Evolutionary conservation across 2,797 vertebrate species (phyloP).

Genomic region (Thamnophis elegans): DNA sequence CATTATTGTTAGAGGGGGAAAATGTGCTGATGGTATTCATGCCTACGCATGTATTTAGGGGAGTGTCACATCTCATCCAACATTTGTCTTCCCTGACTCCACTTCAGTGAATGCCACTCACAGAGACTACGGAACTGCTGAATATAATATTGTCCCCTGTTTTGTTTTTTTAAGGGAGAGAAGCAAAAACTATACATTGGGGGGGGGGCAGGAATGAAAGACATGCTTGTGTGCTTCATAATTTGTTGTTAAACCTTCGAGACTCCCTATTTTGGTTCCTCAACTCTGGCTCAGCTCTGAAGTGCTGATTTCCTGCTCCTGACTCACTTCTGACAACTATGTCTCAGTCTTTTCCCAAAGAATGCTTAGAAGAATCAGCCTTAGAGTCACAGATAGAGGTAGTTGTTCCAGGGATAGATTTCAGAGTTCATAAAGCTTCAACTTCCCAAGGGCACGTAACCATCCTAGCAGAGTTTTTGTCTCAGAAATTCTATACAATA

Average conservation of each 20-base stretch:
- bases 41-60: neutral
- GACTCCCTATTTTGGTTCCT: neutral
- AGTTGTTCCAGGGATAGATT: neutral
- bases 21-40: neutral
- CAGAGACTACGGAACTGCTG: neutral
- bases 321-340: neutral
- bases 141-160: neutral
- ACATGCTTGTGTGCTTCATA: slow-evolving; percentile 3
- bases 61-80: neutral
- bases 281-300: neutral
- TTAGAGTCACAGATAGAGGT: neutral
- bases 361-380: neutral
- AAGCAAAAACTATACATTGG: neutral
- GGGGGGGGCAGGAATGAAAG: neutral
- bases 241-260: neutral
- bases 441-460: neutral
- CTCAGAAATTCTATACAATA: neutral
- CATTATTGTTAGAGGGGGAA: neutral
- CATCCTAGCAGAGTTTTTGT: neutral
- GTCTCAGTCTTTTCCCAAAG: neutral
- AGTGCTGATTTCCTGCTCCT: neutral
- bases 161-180: neutral
- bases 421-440: neutral
- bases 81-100: neutral
- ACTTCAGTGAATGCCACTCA: neutral